Evolutionary conservation across 1,140 invertebrate genomes (phyloP).

Genomic region (Aphis gossypii): DNA sequence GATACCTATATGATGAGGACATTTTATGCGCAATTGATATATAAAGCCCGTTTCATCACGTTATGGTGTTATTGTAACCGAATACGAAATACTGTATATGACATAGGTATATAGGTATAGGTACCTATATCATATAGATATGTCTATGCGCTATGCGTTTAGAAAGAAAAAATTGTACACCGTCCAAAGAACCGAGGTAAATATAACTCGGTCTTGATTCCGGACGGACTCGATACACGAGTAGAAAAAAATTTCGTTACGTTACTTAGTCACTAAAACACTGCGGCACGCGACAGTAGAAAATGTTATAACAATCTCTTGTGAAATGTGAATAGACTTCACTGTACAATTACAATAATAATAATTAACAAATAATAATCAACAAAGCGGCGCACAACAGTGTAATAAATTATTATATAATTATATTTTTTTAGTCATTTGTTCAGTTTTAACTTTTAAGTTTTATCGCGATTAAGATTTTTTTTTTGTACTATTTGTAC

Average conservation of each 20-base stretch:
- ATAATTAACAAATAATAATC: background rate
- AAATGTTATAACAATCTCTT: background rate
- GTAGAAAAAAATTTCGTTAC: background rate
- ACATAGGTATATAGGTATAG: background rate
- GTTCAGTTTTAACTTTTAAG: background rate
- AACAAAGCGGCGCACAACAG: background rate
- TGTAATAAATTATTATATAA: background rate
- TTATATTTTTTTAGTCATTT: background rate
- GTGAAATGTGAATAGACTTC: background rate
- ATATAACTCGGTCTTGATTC: constrained; percentile 6
- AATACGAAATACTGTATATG: background rate
- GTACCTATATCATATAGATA: too few relatives aligned
- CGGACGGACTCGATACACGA: background rate
- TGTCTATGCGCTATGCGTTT: background rate
- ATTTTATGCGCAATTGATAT: background rate
- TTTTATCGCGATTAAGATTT: background rate
- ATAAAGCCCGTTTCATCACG: background rate
- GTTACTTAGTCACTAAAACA: background rate
- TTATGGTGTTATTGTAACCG: background rate
- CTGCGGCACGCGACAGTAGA: background rate
- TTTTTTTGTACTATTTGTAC: too few relatives aligned
- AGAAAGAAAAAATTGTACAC: background rate
- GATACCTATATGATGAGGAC: background rate
- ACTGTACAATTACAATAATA: background rate
- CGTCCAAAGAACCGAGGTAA: background rate